Evolutionary conservation across 1,140 invertebrate genomes (phyloP).

Genomic region (Leptestheria dahalacensis): DNA sequence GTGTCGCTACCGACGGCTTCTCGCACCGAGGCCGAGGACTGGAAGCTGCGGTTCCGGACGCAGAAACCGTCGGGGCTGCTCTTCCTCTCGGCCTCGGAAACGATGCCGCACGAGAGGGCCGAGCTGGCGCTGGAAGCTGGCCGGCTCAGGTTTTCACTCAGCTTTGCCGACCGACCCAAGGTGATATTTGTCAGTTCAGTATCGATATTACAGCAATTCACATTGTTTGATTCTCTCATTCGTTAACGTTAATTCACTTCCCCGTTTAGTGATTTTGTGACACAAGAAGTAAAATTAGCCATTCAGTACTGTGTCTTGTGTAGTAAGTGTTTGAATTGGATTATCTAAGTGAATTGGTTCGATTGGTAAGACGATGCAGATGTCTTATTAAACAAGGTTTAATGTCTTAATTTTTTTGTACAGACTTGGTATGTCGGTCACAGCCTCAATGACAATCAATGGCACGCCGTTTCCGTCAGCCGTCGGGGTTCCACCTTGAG

Average conservation of each 20-base stretch:
- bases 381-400: too few relatives aligned
- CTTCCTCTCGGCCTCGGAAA: slow-evolving; percentile 49
- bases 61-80: slow-evolving; percentile 53
- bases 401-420: slow-evolving; percentile 28
- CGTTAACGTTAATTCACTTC: slow-evolving; percentile 4
- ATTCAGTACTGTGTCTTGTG: neutral
- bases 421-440: slow-evolving; percentile 68
- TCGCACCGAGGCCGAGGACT: slow-evolving; percentile 78
- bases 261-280: too few relatives aligned
- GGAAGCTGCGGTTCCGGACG: slow-evolving; percentile 75
- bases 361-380: too few relatives aligned
- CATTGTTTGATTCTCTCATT: too few relatives aligned
- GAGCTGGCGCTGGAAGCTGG: slow-evolving; percentile 69
- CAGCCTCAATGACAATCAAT: slow-evolving; percentile 78
- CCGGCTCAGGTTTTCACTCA: slow-evolving; percentile 57
- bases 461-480: slow-evolving; percentile 80
- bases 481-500: slow-evolving; percentile 65
- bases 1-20: slow-evolving; percentile 62
- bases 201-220: neutral
- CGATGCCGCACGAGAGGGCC: slow-evolving; percentile 58
- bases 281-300: too few relatives aligned
- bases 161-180: slow-evolving; percentile 72
- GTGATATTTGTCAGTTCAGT: too few relatives aligned
- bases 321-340: too few relatives aligned
- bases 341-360: too few relatives aligned